phyloP scores from a whole-genome alignment of 1,140 invertebrate species.

The Caerostris extrusa region DNA sequence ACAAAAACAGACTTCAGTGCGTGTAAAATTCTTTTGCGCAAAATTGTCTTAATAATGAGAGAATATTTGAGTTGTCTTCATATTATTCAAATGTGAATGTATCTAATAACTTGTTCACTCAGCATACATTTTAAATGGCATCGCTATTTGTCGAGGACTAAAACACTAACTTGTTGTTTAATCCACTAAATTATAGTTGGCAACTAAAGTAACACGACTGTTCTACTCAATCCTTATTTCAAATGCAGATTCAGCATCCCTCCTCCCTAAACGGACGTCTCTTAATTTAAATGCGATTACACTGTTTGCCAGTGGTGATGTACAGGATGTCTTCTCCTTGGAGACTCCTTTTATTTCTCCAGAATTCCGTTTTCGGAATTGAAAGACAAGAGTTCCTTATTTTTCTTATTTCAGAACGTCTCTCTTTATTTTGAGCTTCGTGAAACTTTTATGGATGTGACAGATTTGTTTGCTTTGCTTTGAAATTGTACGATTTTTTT shows the following conservation, averaged over 20 bases:
- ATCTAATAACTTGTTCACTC: too few species aligned
- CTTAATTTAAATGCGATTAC: slow-evolving; percentile 60
- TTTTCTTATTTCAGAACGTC: background rate
- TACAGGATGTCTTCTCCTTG: background rate
- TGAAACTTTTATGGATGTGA: slow-evolving; percentile 60
- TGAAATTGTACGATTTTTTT: background rate
- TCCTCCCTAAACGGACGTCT: background rate
- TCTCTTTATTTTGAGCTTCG: background rate
- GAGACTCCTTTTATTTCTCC: slow-evolving; percentile 4
- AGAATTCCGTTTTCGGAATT: background rate
- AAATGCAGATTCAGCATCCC: slow-evolving; percentile 31
- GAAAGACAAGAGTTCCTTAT: background rate
- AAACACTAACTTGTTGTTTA: background rate
- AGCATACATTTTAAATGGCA: too few species aligned
- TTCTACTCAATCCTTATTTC: background rate
- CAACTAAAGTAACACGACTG: background rate
- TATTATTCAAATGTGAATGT: too few species aligned
- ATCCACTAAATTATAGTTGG: background rate
- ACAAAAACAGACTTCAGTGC: too few species aligned
- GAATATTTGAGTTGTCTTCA: too few species aligned
- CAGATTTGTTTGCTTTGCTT: slow-evolving; percentile 40
- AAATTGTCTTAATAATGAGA: too few species aligned
- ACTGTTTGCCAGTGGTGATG: background rate
- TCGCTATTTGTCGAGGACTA: background rate
- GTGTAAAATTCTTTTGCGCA: too few species aligned